Percentiles rank a stretch among this genome's conserved stretches.
Evolutionary conservation across 2,797 vertebrate species (phyloP).

Genomic region (Halcyon chelicuti): DNA sequence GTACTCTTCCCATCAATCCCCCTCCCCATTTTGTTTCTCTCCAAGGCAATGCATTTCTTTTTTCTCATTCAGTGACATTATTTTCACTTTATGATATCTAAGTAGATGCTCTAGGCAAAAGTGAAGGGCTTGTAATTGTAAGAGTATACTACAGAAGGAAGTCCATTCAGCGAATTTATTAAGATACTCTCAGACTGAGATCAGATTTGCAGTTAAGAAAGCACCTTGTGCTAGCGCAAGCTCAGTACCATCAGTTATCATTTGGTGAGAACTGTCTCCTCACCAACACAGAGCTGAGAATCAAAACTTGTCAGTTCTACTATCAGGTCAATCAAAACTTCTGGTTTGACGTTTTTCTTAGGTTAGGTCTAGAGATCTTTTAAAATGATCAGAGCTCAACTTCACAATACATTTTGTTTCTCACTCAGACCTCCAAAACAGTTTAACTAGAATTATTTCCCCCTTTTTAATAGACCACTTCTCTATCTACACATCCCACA

Average conservation of each 20-base stretch:
- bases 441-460: neutral
- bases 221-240: neutral
- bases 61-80: conserved; percentile 18
- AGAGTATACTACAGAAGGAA: neutral
- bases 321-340: neutral
- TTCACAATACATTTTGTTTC: neutral
- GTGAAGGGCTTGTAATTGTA: neutral
- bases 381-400: neutral
- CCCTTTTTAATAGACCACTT: neutral
- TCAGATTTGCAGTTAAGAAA: neutral
- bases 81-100: neutral
- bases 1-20: neutral
- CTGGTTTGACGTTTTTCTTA: neutral
- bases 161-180: neutral
- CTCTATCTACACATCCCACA: neutral
- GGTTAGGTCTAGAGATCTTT: neutral
- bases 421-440: neutral
- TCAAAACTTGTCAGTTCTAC: neutral
- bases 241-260: neutral
- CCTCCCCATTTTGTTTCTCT: neutral
- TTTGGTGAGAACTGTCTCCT: neutral
- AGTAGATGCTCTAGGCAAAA: neutral
- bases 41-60: neutral
- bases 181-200: neutral
- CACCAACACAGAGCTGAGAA: neutral